A percentile compares a stretch with the other conserved stretches of the same genome.
Evolutionary conservation across 2,888 invertebrate genomes (phyloP).

Genomic region (Dolomedes plantarius): DNA sequence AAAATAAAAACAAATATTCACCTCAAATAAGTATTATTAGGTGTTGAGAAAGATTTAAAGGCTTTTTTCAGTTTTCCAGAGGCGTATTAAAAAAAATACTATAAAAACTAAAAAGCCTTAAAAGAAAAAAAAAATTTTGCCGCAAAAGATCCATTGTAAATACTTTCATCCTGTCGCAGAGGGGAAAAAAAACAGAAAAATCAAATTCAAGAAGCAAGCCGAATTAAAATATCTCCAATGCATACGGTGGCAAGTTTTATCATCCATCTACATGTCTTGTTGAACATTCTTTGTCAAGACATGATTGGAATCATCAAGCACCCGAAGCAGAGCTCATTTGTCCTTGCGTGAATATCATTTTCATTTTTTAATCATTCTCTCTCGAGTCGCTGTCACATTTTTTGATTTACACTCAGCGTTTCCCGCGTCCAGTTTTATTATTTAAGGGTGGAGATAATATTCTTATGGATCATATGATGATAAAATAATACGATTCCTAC

Average conservation of each 20-base stretch:
- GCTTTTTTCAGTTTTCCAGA: too few species aligned
- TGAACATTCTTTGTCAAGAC: slow-evolving; percentile 15
- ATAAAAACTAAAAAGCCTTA: too few species aligned
- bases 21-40: too few species aligned
- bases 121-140: too few species aligned
- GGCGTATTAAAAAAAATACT: too few species aligned
- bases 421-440: slow-evolving; percentile 1
- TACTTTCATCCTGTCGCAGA: too few species aligned
- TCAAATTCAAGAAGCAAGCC: neutral
- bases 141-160: too few species aligned
- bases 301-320: slow-evolving; percentile 13
- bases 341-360: slow-evolving; percentile 9
- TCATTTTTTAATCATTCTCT: slow-evolving; percentile 10
- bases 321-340: neutral
- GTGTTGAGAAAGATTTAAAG: too few species aligned
- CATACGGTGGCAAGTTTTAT: slow-evolving; percentile 2
- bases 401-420: neutral
- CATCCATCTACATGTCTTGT: slow-evolving; percentile 16
- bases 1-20: too few species aligned
- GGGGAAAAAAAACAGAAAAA: neutral
- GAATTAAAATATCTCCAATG: slow-evolving; percentile 1
- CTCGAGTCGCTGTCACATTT: neutral
- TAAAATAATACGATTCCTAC: neutral
- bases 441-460: slow-evolving; percentile 19
- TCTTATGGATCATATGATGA: slow-evolving; percentile 7